Evolutionary conservation across 2,888 invertebrate genomes (phyloP).

Genomic region (Teleogryllus oceanicus): DNA sequence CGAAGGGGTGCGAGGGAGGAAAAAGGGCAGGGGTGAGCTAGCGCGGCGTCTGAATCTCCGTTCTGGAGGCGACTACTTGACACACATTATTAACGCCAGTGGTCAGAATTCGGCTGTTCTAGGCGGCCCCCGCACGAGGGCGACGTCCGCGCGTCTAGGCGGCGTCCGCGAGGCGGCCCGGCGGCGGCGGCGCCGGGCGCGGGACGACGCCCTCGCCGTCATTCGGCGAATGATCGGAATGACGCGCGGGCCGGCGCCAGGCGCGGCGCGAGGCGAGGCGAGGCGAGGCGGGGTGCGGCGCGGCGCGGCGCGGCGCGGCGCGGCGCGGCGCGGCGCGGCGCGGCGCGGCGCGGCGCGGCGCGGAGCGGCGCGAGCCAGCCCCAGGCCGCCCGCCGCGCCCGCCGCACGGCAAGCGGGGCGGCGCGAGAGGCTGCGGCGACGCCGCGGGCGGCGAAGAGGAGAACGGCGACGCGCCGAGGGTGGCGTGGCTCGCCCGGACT

Average conservation of each 20-base stretch:
- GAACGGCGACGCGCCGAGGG: too few relatives aligned
- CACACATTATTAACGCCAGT: background rate
- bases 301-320: background rate
- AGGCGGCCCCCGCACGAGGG: too few relatives aligned
- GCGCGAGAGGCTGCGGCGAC: too few relatives aligned
- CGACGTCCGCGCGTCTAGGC: too few relatives aligned
- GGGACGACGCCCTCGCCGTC: too few relatives aligned
- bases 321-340: background rate
- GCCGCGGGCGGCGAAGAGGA: too few relatives aligned
- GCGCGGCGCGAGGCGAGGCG: background rate
- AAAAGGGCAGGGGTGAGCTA: constrained; percentile 1
- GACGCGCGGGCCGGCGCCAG: background rate
- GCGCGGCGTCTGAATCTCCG: background rate
- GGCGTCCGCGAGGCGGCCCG: too few relatives aligned
- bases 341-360: background rate
- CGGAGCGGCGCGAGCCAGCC: background rate
- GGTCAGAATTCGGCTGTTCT: background rate
- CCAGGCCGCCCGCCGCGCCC: background rate
- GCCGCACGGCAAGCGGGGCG: background rate
- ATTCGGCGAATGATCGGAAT: too few relatives aligned
- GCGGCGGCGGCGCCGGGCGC: too few relatives aligned
- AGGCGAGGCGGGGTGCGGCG: background rate
- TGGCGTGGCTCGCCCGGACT: too few relatives aligned
- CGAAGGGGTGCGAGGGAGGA: background rate
- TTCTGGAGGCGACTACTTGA: background rate